A percentile compares a stretch with the other conserved stretches of the same genome.
phyloP scores from a whole-genome alignment of 1,140 invertebrate genomes.

The Drosophila oshimai region DNA sequence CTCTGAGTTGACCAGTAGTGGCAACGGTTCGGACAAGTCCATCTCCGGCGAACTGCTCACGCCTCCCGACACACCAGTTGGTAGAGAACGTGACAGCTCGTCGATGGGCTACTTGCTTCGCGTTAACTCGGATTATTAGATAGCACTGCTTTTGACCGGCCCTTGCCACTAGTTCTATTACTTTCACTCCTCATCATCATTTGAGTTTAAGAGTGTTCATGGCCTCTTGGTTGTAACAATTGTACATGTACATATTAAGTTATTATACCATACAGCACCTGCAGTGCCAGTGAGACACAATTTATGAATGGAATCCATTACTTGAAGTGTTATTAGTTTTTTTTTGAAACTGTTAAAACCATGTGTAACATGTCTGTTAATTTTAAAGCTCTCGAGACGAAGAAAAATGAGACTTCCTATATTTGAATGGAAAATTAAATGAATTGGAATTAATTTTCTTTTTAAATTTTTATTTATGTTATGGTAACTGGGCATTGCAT shows the following conservation, averaged over 20 bases:
- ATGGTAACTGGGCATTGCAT: slow-evolving; percentile 27
- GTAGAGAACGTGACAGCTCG: background rate
- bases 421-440: slow-evolving; percentile 65
- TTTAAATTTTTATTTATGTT: slow-evolving; percentile 45
- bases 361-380: slow-evolving; percentile 61
- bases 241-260: slow-evolving; percentile 6
- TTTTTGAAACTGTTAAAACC: slow-evolving; percentile 18
- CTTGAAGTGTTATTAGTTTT: slow-evolving; percentile 32
- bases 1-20: background rate
- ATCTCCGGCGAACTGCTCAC: background rate
- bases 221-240: background rate
- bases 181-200: background rate
- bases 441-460: slow-evolving; percentile 58
- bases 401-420: slow-evolving; percentile 5
- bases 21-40: background rate
- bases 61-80: slow-evolving; percentile 3
- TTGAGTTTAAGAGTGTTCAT: slow-evolving; percentile 13
- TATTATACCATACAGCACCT: background rate
- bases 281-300: slow-evolving; percentile 1
- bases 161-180: background rate
- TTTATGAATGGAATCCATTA: slow-evolving; percentile 20
- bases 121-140: background rate
- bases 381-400: slow-evolving; percentile 22
- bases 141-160: background rate
- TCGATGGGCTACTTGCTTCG: background rate